A percentile compares a stretch with the other conserved stretches of the same genome.
Evolutionary conservation across 2,888 invertebrate genomes (phyloP).

Genomic region (Harpalus rubripes): DNA sequence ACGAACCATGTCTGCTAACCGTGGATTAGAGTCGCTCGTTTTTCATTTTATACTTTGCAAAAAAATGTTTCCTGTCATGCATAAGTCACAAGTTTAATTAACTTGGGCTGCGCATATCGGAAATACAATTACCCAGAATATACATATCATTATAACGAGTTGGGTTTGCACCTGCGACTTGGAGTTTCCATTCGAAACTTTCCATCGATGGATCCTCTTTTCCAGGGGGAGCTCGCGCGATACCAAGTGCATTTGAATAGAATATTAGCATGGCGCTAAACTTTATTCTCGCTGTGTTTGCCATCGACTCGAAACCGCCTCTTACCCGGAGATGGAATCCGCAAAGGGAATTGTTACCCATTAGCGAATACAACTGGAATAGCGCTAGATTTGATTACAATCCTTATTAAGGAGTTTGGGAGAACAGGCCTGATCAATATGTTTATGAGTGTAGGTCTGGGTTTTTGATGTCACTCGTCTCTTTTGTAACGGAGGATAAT

Average conservation of each 20-base stretch:
- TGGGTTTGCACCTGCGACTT: conserved; percentile 24
- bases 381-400: background rate
- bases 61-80: conserved; percentile 4
- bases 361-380: conserved; percentile 1
- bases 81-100: conserved; percentile 24
- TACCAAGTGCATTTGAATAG: conserved; percentile 54
- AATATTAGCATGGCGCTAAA: conserved; percentile 53
- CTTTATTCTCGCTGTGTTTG: conserved; percentile 42
- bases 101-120: conserved; percentile 12
- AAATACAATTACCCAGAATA: conserved; percentile 23
- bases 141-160: conserved; percentile 26
- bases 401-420: conserved; percentile 17
- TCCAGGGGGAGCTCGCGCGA: conserved; percentile 10
- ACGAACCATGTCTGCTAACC: no score
- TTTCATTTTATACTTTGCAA: background rate
- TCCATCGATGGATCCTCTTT: conserved; percentile 18
- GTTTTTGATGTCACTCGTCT: conserved; percentile 24
- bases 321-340: conserved; percentile 1
- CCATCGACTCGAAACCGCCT: conserved; percentile 34
- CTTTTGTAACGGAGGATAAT: conserved; percentile 13
- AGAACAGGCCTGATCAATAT: conserved; percentile 20
- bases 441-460: conserved; percentile 44
- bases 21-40: background rate
- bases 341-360: background rate
- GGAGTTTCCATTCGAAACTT: conserved; percentile 35